Conservation (phyloP, 2,113 vertebrate species). For the Leucosticte australis region DNA sequence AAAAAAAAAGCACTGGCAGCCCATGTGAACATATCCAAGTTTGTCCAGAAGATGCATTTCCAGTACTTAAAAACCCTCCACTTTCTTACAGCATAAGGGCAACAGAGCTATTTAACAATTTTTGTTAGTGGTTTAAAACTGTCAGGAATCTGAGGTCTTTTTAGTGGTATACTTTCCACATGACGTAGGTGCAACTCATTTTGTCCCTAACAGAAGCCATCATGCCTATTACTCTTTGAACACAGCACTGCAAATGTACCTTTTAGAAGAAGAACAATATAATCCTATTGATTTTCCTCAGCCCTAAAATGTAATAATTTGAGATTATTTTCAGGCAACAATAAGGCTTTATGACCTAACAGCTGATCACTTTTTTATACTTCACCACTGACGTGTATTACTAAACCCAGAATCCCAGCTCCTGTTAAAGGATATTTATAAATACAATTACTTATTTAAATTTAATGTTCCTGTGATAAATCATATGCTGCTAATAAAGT, state of each 20-base stretch:
- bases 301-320: slow-evolving; percentile 41
- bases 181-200: not conserved
- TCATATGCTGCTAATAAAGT: slow-evolving; percentile 16
- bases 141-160: slow-evolving; percentile 28
- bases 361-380: not conserved
- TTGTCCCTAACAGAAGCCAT: slow-evolving; percentile 4
- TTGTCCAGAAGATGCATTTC: slow-evolving; percentile 4
- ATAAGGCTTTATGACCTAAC: slow-evolving; percentile 24
- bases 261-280: not conserved
- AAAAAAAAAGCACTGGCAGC: not conserved
- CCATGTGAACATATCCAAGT: not conserved
- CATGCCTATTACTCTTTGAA: not conserved
- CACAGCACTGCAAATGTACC: not conserved
- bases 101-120: slow-evolving; percentile 21
- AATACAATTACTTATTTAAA: slow-evolving; percentile 46
- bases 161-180: not conserved
- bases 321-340: slow-evolving; percentile 35
- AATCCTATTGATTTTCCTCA: slow-evolving; percentile 50
- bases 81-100: slow-evolving; percentile 14
- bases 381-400: not conserved
- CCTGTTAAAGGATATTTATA: slow-evolving; percentile 6
- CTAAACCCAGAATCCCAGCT: not conserved
- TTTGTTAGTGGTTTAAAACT: slow-evolving; percentile 37
- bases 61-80: not conserved
- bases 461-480: slow-evolving; percentile 26